A percentile compares a stretch with the other conserved stretches of the same genome.
Evolutionary conservation across 2,888 invertebrate genomes (phyloP).

Genomic region (Capitulum mitella): DNA sequence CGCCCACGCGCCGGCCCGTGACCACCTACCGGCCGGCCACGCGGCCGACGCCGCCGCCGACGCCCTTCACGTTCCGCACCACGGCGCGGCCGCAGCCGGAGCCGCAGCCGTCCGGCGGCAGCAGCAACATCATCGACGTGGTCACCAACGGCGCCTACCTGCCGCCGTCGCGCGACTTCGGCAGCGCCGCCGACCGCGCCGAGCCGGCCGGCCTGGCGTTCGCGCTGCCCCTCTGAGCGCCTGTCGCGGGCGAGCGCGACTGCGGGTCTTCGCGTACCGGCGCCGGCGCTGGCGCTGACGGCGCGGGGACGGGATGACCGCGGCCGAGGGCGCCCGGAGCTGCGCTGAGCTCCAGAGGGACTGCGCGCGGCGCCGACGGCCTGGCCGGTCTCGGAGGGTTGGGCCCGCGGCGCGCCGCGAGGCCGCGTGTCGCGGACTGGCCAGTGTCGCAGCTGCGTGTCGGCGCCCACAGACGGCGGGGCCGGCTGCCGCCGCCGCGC

Average conservation of each 20-base stretch:
- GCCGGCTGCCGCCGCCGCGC: no score
- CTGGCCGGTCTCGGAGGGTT: no score
- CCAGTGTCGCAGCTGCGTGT: not conserved
- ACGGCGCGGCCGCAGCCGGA: not conserved
- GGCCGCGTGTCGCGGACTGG: not conserved
- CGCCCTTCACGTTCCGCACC: not conserved
- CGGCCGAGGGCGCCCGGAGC: not conserved
- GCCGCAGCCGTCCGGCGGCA: not conserved
- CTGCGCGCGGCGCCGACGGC: no score
- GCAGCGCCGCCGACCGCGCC: not conserved
- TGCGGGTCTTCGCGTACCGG: no score
- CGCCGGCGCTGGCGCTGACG: no score
- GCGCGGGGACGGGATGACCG: not conserved
- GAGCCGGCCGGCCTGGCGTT: not conserved
- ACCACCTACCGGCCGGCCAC: not conserved
- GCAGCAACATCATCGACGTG: conserved; percentile 16
- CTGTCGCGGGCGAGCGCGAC: not conserved
- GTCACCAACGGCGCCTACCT: conserved; percentile 12
- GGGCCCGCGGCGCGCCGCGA: no score
- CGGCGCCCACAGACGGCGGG: no score
- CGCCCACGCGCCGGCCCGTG: not conserved
- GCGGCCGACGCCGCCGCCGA: not conserved
- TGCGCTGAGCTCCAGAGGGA: not conserved
- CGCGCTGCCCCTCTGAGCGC: not conserved
- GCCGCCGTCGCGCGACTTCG: conserved; percentile 1